These are phyloP conservation scores for Drosophila testacea DNA, from an alignment of 2,888 invertebrate genomes.

Conservation along the genomic window DNA sequence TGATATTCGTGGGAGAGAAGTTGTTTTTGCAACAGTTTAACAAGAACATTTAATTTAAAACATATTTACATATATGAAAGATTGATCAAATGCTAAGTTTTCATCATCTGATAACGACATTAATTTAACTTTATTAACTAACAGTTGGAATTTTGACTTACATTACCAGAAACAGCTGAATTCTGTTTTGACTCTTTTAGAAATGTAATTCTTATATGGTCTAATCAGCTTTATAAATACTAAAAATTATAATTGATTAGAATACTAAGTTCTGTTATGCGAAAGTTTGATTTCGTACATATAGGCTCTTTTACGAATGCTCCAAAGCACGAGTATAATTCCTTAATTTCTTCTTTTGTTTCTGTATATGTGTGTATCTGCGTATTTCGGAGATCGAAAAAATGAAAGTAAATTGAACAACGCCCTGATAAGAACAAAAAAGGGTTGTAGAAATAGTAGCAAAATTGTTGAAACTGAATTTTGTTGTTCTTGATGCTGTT, in stretches of 20 bases:
- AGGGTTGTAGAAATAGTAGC: conserved; percentile 21
- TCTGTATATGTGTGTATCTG: neutral
- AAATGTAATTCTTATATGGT: too few relatives aligned
- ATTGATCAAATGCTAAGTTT: too few relatives aligned
- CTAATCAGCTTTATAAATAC: too few relatives aligned
- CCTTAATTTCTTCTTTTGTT: conserved; percentile 3
- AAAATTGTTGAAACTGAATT: conserved; percentile 17
- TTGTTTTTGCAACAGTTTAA: neutral
- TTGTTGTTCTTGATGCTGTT: conserved; percentile 13
- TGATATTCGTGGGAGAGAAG: conserved; percentile 70
- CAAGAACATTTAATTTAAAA: too few relatives aligned
- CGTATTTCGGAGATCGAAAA: conserved; percentile 22
- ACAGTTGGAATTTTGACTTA: neutral
- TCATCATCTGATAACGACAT: too few relatives aligned
- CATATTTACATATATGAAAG: too few relatives aligned
- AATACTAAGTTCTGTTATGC: neutral
- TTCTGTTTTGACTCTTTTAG: neutral
- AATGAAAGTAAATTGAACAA: conserved; percentile 51
- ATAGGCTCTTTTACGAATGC: neutral
- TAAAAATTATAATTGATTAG: neutral
- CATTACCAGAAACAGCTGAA: neutral
- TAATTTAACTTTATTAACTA: neutral
- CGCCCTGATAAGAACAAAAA: conserved; percentile 26
- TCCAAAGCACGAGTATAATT: neutral
- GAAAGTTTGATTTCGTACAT: too few relatives aligned